A percentile compares a stretch with the other conserved stretches of the same genome.
Conservation (phyloP, 2,888 invertebrate species). For the Liodrosophila aerea region DNA sequence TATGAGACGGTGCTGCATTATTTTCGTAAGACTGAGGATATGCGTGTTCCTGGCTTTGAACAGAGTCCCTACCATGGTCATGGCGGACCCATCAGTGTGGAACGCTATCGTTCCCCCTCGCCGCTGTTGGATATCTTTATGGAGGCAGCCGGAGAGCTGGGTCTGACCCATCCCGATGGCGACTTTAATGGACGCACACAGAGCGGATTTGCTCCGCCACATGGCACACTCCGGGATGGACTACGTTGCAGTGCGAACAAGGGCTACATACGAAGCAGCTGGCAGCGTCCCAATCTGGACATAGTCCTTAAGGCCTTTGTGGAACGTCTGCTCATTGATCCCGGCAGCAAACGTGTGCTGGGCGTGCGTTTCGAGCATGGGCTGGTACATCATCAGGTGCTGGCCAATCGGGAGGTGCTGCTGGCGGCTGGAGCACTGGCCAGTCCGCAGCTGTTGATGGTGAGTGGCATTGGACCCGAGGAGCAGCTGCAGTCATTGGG, state of each 20-base stretch:
- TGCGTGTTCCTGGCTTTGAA: slow-evolving; percentile 85
- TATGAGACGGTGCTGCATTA: slow-evolving; percentile 89
- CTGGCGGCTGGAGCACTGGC: slow-evolving; percentile 93
- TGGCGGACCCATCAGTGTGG: slow-evolving; percentile 89
- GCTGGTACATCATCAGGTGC: slow-evolving; percentile 82
- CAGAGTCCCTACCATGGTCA: slow-evolving; percentile 86
- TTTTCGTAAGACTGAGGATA: slow-evolving; percentile 91
- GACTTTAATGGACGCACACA: slow-evolving; percentile 92
- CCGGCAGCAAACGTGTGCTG: slow-evolving; percentile 85
- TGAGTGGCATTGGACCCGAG: slow-evolving; percentile 90
- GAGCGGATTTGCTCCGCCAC: slow-evolving; percentile 90
- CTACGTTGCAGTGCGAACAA: slow-evolving; percentile 92
- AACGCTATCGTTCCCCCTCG: slow-evolving; percentile 88
- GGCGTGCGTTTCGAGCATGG: slow-evolving; percentile 86
- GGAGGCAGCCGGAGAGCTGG: slow-evolving; percentile 87
- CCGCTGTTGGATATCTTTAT: slow-evolving; percentile 88
- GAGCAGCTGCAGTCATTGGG: slow-evolving; percentile 85
- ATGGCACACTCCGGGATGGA: slow-evolving; percentile 90
- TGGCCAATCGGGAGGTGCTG: slow-evolving; percentile 90
- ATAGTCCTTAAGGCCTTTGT: slow-evolving; percentile 87
- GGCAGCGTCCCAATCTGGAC: slow-evolving; percentile 88
- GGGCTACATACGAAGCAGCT: slow-evolving; percentile 88
- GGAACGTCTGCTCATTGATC: slow-evolving; percentile 86
- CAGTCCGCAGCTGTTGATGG: slow-evolving; percentile 92
- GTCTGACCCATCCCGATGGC: slow-evolving; percentile 84